Base-by-base conservation (phyloP, 2,888 invertebrate genomes). In the Ectropis crepuscularia region DNA sequence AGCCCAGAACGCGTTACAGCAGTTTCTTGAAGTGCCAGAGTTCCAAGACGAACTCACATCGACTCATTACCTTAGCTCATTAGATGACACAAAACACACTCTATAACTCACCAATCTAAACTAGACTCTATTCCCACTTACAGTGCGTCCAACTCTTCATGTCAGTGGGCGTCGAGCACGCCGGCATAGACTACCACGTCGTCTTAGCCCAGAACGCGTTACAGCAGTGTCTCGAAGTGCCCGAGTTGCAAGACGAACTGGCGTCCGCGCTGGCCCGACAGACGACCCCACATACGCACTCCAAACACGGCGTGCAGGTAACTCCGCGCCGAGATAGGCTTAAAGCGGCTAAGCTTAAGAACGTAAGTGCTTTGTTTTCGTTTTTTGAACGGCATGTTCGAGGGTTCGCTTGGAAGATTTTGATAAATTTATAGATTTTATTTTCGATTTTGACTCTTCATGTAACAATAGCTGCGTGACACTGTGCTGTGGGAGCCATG, bases 111-210 rank as follows among this genome's bases (percentile, higher is more conserved):
- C 9, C 41, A 10, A 41, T 41, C 41, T 41, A 8, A 41, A 41
- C 8, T 7, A 10, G 41, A 41, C 5, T 41, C 6, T 41, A 6
- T 41, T 45, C 45, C n/a, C 6, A n/a, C 45, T 62, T 68, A 53
- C 93, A 98, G 97, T 98, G 98, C 87, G 96, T 98, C 73, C 98
- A 99, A 84, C 94, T 99, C 72, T 99, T 99, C 93, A 98, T 98
- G 95, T 98, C 98, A 5, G 98, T 99, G 70, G 96, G 97, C 49
- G 97, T 99, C 74, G 98, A 99, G 90, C 97, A 97, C 81, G 97
- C 98, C 59, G 98, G 98, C 81, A 97, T 99, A 77, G 99, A 99
- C 93, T 98, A 99, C 92, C 99, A 99, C 91, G 98, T 99, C 79
- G 98, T 98, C 65, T 94, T 99, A 67, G 99, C 99, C 11, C 99